A percentile compares a stretch with the other conserved stretches of the same genome.
Evolutionary conservation across 2,888 invertebrate species (phyloP).

Genomic region (Plusia festucae): DNA sequence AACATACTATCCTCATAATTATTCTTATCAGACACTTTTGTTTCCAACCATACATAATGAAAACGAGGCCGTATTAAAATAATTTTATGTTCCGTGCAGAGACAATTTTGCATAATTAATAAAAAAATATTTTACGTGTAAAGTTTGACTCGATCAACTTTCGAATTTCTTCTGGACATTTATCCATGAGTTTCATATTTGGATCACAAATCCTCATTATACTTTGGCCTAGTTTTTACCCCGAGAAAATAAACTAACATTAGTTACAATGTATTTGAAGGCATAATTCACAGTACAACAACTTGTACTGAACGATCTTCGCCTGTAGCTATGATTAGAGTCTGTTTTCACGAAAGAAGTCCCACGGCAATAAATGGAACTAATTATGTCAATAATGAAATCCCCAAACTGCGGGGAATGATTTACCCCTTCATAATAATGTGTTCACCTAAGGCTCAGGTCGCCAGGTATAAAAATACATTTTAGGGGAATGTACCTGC

Average conservation of each 20-base stretch:
- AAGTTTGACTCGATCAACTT: slow-evolving; percentile 10
- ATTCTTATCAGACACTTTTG: background rate
- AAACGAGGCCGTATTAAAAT: background rate
- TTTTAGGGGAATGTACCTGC: no score
- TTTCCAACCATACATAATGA: background rate
- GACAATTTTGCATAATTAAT: background rate
- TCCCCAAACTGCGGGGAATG: no score
- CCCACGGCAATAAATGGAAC: no score
- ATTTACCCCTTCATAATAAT: no score
- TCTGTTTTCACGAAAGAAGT: no score
- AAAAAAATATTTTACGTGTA: slow-evolving; percentile 30
- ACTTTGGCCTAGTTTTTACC: background rate
- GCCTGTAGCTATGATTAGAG: no score
- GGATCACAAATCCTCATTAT: background rate
- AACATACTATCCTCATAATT: background rate
- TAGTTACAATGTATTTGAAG: no score
- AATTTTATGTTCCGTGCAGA: background rate
- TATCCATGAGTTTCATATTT: slow-evolving; percentile 6
- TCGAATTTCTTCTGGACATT: slow-evolving; percentile 36
- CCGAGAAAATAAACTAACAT: slow-evolving; percentile 9
- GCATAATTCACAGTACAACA: no score
- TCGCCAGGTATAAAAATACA: no score
- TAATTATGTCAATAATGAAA: no score
- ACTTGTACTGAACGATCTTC: no score
- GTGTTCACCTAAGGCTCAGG: no score